Evolutionary conservation across 2,888 invertebrate genomes (phyloP).

Genomic region (Litoditis marina): DNA sequence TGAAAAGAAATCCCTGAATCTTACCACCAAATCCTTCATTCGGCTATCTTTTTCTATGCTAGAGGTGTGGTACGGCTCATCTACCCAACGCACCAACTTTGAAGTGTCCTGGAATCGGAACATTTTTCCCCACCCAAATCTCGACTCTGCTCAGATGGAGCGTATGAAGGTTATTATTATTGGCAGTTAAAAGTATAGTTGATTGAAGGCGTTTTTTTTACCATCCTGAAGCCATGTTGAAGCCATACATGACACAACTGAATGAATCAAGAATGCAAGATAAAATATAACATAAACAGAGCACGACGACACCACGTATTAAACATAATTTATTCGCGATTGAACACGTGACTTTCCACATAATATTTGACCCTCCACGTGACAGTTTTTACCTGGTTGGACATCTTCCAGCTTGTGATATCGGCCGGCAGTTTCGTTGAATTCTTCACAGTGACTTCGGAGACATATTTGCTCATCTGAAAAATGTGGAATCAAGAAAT

Average conservation of each 20-base stretch:
- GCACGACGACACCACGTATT: too few species aligned
- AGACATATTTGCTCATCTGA: background rate
- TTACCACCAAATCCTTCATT: constrained; percentile 37
- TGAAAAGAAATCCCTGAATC: background rate
- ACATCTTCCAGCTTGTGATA: constrained; percentile 8
- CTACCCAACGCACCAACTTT: constrained; percentile 29
- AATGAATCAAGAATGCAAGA: too few species aligned
- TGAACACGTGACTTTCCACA: too few species aligned
- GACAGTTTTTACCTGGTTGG: constrained; percentile 4
- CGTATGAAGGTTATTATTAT: too few species aligned
- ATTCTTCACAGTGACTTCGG: background rate
- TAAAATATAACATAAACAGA: too few species aligned
- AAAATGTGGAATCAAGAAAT: background rate
- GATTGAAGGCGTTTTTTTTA: background rate
- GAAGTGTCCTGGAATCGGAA: constrained; percentile 2
- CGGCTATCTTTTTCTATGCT: constrained; percentile 37
- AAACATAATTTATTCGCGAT: too few species aligned
- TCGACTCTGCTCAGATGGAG: too few species aligned
- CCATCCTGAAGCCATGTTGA: background rate
- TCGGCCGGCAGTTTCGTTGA: constrained; percentile 1
- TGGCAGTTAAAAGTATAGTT: too few species aligned
- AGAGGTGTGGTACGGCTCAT: constrained; percentile 40
- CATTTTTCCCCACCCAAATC: too few species aligned
- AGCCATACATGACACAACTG: too few species aligned
- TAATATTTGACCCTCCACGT: too few species aligned